Conservation (phyloP, 92 coral and sea anemone species). For the Phenganax marumi region DNA sequence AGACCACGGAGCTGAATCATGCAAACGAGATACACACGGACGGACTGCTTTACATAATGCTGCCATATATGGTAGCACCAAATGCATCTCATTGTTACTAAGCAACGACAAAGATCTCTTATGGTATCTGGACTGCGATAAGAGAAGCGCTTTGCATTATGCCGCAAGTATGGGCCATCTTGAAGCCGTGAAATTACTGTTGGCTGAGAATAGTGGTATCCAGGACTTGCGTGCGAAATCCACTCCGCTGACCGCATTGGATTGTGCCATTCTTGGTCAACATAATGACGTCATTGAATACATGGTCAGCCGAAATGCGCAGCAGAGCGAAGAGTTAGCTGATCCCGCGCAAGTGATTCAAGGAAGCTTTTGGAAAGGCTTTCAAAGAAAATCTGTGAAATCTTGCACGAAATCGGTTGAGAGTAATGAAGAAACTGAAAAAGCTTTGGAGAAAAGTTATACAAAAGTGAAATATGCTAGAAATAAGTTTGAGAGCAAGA, state of each 20-base stretch:
- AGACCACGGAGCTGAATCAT: constrained; percentile 63
- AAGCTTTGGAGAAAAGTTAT: not conserved
- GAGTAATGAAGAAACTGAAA: not conserved
- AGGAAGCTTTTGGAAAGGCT: not conserved
- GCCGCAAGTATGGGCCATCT: constrained; percentile 85
- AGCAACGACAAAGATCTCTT: constrained; percentile 64
- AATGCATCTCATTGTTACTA: constrained; percentile 67
- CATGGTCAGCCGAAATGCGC: constrained; percentile 2
- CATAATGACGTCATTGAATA: constrained; percentile 68
- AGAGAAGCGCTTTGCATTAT: constrained; percentile 86
- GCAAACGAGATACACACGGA: constrained; percentile 63
- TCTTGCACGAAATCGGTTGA: not conserved
- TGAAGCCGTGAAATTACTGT: constrained; percentile 80
- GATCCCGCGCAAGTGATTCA: constrained; percentile 11
- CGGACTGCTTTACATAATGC: constrained; percentile 85
- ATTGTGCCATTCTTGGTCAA: constrained; percentile 84
- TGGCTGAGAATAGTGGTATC: constrained; percentile 56
- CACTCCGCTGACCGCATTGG: constrained; percentile 77
- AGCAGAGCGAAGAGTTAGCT: constrained; percentile 6
- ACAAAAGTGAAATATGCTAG: not conserved
- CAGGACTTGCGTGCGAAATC: constrained; percentile 50
- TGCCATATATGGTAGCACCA: constrained; percentile 73
- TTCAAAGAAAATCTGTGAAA: not conserved
- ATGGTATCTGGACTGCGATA: constrained; percentile 65
- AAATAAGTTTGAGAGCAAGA: not conserved